phyloP scores from a whole-genome alignment of 2,888 invertebrate genomes.

The Leucoma salicis region DNA sequence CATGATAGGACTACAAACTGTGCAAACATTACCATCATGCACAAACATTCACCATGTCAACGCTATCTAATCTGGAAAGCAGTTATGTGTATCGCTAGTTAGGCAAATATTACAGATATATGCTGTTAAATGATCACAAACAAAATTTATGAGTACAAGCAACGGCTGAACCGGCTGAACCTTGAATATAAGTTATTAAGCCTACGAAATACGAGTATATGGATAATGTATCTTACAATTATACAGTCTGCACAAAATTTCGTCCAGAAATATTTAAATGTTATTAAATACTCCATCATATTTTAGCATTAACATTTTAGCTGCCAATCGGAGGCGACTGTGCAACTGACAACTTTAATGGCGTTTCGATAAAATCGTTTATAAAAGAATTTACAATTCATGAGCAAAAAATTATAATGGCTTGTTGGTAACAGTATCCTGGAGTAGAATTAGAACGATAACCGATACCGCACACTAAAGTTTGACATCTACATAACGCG shows the following conservation, averaged over 20 bases:
- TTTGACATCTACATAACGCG: conserved; percentile 10
- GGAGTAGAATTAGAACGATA: conserved; percentile 28
- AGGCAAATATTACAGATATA: conserved; percentile 14
- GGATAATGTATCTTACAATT: no score
- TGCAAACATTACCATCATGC: conserved; percentile 62
- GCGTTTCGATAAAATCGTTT: no score
- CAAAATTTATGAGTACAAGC: no score
- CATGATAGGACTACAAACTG: conserved; percentile 46
- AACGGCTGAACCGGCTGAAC: no score
- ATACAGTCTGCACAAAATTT: no score
- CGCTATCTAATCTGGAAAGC: conserved; percentile 70
- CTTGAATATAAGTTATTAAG: no score
- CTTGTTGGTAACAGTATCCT: conserved; percentile 39
- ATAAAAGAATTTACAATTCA: conserved; percentile 48
- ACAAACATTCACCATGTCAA: conserved; percentile 63
- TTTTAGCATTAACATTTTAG: no score
- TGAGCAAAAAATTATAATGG: conserved; percentile 46
- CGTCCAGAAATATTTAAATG: no score
- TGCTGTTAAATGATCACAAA: background rate
- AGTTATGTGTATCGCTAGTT: conserved; percentile 31
- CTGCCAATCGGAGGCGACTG: no score
- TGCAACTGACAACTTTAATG: no score
- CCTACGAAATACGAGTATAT: no score
- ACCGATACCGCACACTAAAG: conserved; percentile 11
- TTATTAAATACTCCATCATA: no score